Conservation (phyloP, 2,888 invertebrate species). For the Campoplex capitator region DNA sequence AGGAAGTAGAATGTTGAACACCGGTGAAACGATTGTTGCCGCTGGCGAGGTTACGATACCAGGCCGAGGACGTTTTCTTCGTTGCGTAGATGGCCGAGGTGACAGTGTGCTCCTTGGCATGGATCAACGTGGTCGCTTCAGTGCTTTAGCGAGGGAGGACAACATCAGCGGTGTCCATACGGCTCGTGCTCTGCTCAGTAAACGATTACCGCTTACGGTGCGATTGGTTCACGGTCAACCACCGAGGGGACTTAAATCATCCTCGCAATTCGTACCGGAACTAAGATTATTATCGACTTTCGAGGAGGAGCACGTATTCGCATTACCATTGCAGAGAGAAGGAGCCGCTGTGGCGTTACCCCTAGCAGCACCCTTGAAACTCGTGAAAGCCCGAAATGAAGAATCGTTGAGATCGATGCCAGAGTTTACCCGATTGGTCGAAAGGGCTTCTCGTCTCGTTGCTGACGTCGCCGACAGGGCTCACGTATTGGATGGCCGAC, state of each 20-base stretch:
- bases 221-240: conserved; percentile 95
- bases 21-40: conserved; percentile 93
- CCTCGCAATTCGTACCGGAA: conserved; percentile 93
- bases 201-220: conserved; percentile 96
- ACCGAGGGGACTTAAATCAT: conserved; percentile 93
- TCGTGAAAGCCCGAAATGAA: conserved; percentile 93
- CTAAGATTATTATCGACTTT: conserved; percentile 93
- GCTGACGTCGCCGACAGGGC: conserved; percentile 92
- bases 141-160: conserved; percentile 95
- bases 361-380: conserved; percentile 93
- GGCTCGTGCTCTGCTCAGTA: conserved; percentile 94
- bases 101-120: conserved; percentile 93
- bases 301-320: conserved; percentile 94
- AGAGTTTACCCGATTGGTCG: conserved; percentile 92
- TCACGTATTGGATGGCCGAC: conserved; percentile 92
- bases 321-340: conserved; percentile 92
- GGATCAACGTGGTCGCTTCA: conserved; percentile 96
- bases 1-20: conserved; percentile 90
- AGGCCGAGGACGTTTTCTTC: conserved; percentile 91
- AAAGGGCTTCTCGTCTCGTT: conserved; percentile 91
- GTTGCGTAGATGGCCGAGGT: conserved; percentile 94
- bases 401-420: conserved; percentile 89
- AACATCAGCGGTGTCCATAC: conserved; percentile 98
- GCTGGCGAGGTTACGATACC: conserved; percentile 90
- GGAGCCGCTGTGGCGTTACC: conserved; percentile 93